Evolutionary conservation across 2,888 invertebrate genomes (phyloP), one percentile per base, ranked within the genome.

Genomic region (Apodemia zela): DNA sequence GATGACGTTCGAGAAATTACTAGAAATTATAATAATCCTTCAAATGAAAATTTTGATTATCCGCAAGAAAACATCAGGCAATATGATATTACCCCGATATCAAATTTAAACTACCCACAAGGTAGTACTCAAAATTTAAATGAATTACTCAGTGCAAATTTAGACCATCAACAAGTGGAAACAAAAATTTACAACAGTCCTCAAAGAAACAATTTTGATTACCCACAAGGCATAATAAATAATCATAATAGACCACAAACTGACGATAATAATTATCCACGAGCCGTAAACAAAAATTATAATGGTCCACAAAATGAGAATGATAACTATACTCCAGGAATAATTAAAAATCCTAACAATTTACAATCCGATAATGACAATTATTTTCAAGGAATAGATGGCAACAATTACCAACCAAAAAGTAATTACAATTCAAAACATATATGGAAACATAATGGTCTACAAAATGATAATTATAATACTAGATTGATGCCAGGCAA

Each of bases 401-500:
- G 21, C 13, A 18, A 51, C 15, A 51, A 42, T 15, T 61, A 62
- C 54, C 57, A 58, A 8, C 69, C 68, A 21, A 64, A 38, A 11
- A 58, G 4, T 17, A 13, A 25, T 54, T 15, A 17, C 7, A 49
- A 49, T 51, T 58, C 66, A 63, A 1, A 68, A 63, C 25, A 25
- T 21, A 51, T 15, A 13, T 51, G 35, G 54, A 63, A 21, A 57
- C 13, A n/a, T n/a, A 60, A 47, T 42, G 38, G 51, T 59, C 59
- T 10, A 5, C 60, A 67, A 59, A 62, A 33, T 57, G 15, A 62
- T n/a, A 66, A 67, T 60, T 61, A 65, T 29, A 60, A 67, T 45
- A 65, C 63, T 8, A 70, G 68, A 35, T 21, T 49, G 33, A 67
- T 69, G 21, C 62, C 74, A 62, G 69, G 78, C 18, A 67, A 70